Evolutionary conservation across 2,113 vertebrate species (phyloP).

Genomic region (Osmerus mordax): DNA sequence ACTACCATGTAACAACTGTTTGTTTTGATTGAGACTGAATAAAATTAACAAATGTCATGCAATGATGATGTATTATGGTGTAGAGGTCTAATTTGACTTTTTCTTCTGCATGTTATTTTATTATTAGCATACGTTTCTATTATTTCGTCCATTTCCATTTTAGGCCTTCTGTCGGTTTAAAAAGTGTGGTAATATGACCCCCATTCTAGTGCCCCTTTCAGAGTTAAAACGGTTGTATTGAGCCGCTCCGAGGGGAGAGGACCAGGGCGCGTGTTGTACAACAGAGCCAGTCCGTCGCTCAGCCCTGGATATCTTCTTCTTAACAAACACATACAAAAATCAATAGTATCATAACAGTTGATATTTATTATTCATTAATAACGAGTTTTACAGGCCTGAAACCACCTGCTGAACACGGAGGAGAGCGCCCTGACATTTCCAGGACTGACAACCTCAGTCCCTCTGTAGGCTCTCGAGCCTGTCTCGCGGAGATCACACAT

Average conservation of each 20-base stretch:
- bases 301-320: conserved; percentile 57
- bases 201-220: background rate
- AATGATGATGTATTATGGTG: no score
- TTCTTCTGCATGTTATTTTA: no score
- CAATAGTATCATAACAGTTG: conserved; percentile 76
- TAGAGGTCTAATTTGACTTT: no score
- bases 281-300: conserved; percentile 41
- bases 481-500: no score
- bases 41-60: no score
- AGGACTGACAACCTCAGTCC: conserved; percentile 5
- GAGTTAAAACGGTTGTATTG: conserved; percentile 15
- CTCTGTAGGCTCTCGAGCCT: background rate
- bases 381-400: conserved; percentile 59
- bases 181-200: no score
- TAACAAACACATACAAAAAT: conserved; percentile 70
- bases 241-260: conserved; percentile 36
- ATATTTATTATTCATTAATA: conserved; percentile 80
- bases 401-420: conserved; percentile 62
- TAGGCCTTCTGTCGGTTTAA: no score
- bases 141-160: no score
- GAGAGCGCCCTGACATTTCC: background rate
- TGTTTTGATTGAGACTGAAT: no score
- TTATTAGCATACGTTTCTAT: no score
- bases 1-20: no score
- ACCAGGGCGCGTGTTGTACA: conserved; percentile 52